Percentiles rank a stretch among this genome's conserved stretches.
These are phyloP conservation scores for Shargacucullia verbasci DNA, from an alignment of 2,888 invertebrate species.

Conservation along the genomic window DNA sequence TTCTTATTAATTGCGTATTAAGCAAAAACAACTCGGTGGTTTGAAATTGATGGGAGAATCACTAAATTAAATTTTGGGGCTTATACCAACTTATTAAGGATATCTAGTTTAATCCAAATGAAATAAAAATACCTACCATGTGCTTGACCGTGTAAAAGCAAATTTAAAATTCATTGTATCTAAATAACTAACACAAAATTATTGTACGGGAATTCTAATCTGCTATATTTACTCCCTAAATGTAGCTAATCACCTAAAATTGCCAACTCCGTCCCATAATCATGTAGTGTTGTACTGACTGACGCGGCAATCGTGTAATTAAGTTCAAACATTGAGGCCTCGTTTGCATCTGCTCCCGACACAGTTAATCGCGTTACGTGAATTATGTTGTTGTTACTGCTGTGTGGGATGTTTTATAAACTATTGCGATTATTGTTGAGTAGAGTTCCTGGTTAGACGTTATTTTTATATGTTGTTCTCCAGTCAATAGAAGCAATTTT, in stretches of 20 bases:
- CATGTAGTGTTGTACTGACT: slow-evolving; percentile 28
- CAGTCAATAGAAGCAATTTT: too few relatives aligned
- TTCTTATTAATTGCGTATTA: too few relatives aligned
- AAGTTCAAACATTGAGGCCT: slow-evolving; percentile 68
- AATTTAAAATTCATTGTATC: too few relatives aligned
- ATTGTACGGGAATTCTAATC: neutral
- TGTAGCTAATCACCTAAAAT: slow-evolving; percentile 37
- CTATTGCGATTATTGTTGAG: neutral
- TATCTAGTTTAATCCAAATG: too few relatives aligned
- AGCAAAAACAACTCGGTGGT: too few relatives aligned
- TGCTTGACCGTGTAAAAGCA: too few relatives aligned
- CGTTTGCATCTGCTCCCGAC: slow-evolving; percentile 64
- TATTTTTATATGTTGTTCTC: too few relatives aligned
- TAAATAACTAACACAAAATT: neutral
- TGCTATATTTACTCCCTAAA: neutral
- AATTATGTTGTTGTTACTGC: slow-evolving; percentile 52
- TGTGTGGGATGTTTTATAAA: slow-evolving; percentile 19
- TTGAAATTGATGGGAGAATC: too few relatives aligned
- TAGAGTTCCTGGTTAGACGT: too few relatives aligned
- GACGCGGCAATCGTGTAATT: slow-evolving; percentile 64
- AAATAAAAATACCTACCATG: too few relatives aligned
- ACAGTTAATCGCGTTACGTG: slow-evolving; percentile 64
- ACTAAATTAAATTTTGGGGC: too few relatives aligned
- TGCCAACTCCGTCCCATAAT: slow-evolving; percentile 16
- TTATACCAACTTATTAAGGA: too few relatives aligned